phyloP scores from a whole-genome alignment of 2,888 invertebrate genomes.

The Agonopterix subpropinquella region DNA sequence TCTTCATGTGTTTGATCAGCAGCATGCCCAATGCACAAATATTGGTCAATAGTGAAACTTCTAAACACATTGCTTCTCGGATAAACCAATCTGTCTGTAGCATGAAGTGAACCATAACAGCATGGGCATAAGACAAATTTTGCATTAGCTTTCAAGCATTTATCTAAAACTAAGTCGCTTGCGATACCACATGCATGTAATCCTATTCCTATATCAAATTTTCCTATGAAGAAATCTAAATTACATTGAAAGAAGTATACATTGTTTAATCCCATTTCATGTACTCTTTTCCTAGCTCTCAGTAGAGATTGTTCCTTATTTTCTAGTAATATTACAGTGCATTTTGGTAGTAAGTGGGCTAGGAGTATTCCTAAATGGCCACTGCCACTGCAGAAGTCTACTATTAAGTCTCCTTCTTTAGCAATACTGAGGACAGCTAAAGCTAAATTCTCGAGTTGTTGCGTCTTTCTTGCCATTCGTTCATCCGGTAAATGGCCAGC shows the following conservation, averaged over 20 bases:
- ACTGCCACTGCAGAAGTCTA: constrained; percentile 96
- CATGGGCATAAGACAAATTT: constrained; percentile 95
- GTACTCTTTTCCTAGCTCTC: constrained; percentile 83
- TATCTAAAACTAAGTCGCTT: constrained; percentile 92
- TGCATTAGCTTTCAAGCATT: constrained; percentile 85
- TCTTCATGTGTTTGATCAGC: constrained; percentile 94
- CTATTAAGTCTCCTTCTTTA: constrained; percentile 80
- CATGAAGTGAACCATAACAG: constrained; percentile 92
- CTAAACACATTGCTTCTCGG: constrained; percentile 84
- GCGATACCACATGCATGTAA: constrained; percentile 97
- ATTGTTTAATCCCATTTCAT: constrained; percentile 81
- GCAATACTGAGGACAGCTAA: constrained; percentile 85
- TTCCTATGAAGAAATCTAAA: constrained; percentile 89
- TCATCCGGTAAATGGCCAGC: constrained; percentile 86
- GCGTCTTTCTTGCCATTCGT: constrained; percentile 85
- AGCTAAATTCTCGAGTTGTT: constrained; percentile 90
- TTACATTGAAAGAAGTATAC: constrained; percentile 91
- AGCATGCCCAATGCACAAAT: constrained; percentile 89
- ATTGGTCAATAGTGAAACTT: constrained; percentile 74
- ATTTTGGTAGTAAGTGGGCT: constrained; percentile 86
- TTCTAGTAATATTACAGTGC: constrained; percentile 88
- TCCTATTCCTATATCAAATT: constrained; percentile 90
- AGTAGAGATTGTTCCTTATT: constrained; percentile 92
- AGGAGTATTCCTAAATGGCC: constrained; percentile 94
- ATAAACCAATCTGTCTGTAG: constrained; percentile 86